Evolutionary conservation across 2,888 invertebrate genomes (phyloP).

Genomic region (Leptinotarsa rubiginosa): DNA sequence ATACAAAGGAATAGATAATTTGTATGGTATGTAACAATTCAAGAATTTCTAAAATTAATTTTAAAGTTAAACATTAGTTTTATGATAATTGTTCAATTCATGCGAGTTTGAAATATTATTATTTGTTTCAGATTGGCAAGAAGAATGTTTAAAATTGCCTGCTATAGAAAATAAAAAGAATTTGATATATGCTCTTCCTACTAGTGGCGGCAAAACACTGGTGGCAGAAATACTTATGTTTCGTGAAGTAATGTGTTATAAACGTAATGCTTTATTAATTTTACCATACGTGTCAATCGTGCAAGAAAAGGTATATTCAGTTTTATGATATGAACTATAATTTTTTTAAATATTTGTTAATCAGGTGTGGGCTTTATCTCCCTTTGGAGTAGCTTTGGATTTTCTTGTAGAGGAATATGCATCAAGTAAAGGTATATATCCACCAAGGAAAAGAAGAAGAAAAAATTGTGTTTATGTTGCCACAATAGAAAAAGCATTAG

Average conservation of each 20-base stretch:
- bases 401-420: conserved; percentile 97
- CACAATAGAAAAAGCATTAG: conserved; percentile 94
- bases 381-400: conserved; percentile 87
- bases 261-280: conserved; percentile 88
- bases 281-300: conserved; percentile 96
- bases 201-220: conserved; percentile 96
- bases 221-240: conserved; percentile 96
- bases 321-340: neutral
- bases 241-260: conserved; percentile 82
- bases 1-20: conserved; percentile 81
- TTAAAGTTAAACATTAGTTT: too few relatives aligned
- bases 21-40: conserved; percentile 78
- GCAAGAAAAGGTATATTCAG: conserved; percentile 88
- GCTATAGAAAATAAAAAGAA: conserved; percentile 80
- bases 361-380: conserved; percentile 84
- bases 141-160: conserved; percentile 86
- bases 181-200: conserved; percentile 92
- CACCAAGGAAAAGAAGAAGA: conserved; percentile 79
- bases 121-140: conserved; percentile 86
- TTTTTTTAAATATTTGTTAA: conserved; percentile 41
- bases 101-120: neutral
- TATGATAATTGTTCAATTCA: too few relatives aligned
- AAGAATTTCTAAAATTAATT: conserved; percentile 18
- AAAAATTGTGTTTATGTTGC: conserved; percentile 88
- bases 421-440: conserved; percentile 86